These are phyloP conservation scores for Rhipidura dahli DNA, from an alignment of 2,113 vertebrate species.

Conservation along the genomic window DNA sequence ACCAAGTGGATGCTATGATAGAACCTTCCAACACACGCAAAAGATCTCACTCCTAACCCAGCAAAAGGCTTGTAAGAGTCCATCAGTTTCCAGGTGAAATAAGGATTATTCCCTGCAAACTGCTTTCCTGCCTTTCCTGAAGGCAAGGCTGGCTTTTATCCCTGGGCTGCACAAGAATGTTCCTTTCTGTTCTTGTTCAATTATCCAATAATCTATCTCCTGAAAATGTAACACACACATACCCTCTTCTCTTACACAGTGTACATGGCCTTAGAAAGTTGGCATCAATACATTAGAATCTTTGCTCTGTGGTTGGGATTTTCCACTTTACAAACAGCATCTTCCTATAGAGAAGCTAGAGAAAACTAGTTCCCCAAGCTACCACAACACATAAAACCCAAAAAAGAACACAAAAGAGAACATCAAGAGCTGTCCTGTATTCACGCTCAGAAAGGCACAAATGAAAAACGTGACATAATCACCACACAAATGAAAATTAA, in stretches of 20 bases:
- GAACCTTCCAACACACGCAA: not conserved
- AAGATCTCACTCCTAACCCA: not conserved
- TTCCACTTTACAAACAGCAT: not conserved
- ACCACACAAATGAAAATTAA: not conserved
- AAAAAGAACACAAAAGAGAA: not conserved
- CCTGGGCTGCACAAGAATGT: not conserved
- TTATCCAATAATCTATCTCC: not conserved
- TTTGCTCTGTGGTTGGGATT: not conserved
- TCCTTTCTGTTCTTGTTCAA: not conserved
- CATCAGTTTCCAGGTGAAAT: not conserved
- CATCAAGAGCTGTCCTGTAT: not conserved
- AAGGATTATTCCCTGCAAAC: not conserved
- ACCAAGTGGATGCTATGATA: not conserved
- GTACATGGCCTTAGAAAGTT: not conserved
- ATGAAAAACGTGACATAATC: not conserved
- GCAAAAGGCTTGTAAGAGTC: not conserved
- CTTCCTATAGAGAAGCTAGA: not conserved
- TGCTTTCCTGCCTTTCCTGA: fast-evolving
- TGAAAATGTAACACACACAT: not conserved
- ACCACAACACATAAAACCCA: not conserved
- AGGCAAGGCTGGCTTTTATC: not conserved
- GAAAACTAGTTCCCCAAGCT: not conserved
- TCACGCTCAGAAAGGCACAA: not conserved
- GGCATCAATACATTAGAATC: not conserved
- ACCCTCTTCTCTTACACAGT: not conserved